Percentiles rank a stretch among this genome's conserved stretches.
Conservation (phyloP, 2,113 vertebrate species). For the Cryptotis parvus region DNA sequence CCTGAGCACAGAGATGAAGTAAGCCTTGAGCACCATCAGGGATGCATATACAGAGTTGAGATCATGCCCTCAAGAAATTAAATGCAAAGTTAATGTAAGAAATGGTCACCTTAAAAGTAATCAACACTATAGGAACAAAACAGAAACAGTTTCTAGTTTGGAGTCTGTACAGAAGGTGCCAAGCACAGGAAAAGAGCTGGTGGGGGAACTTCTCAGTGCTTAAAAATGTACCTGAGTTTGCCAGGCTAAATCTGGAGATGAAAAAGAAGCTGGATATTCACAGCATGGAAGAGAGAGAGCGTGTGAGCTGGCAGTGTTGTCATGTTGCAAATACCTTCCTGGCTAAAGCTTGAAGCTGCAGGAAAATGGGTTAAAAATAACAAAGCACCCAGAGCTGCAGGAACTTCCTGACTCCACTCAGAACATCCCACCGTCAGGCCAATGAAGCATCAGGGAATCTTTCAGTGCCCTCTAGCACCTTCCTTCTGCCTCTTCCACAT, state of each 20-base stretch:
- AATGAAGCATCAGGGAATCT: not conserved
- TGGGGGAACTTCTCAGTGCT: conserved; percentile 30
- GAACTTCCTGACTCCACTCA: conserved; percentile 5
- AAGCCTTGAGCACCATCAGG: no score
- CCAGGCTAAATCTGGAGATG: not conserved
- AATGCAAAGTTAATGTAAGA: not conserved
- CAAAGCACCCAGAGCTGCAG: not conserved
- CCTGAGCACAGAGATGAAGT: no score
- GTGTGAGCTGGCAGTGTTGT: not conserved
- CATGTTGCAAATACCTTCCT: not conserved
- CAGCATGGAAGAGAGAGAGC: not conserved
- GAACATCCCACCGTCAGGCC: not conserved
- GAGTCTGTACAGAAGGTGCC: not conserved
- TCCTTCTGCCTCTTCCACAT: not conserved
- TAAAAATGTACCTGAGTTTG: not conserved
- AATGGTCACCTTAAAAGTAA: not conserved
- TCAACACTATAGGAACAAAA: not conserved
- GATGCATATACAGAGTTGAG: not conserved
- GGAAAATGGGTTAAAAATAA: not conserved
- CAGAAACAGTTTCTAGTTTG: not conserved
- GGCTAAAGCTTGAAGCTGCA: not conserved
- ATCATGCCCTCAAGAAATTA: no score
- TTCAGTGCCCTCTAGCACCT: not conserved
- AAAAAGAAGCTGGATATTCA: not conserved
- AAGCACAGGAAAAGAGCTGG: not conserved